These are phyloP conservation scores for Uria aalge DNA, from an alignment of 2,113 vertebrate genomes.

Conservation along the genomic window DNA sequence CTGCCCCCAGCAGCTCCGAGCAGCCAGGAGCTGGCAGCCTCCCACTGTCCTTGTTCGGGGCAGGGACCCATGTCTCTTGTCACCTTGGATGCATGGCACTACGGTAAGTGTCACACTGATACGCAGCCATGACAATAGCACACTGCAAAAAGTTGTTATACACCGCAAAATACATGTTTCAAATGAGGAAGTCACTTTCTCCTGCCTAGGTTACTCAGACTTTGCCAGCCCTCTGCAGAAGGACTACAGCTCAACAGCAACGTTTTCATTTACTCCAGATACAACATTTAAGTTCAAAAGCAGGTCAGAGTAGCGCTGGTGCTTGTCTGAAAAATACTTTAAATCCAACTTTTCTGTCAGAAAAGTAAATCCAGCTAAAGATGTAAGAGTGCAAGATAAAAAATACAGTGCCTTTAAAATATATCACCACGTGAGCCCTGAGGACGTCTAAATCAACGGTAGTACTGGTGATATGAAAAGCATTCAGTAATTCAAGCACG, in stretches of 20 bases:
- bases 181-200: not conserved
- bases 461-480: not conserved
- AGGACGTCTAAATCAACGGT: not conserved
- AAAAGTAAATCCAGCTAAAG: slow-evolving; percentile 17
- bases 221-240: not conserved
- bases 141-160: not conserved
- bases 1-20: not conserved
- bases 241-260: not conserved
- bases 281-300: not conserved
- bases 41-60: not conserved
- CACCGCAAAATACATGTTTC: not conserved
- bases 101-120: not conserved
- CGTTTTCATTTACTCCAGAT: not conserved
- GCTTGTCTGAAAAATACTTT: not conserved
- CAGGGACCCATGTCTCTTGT: not conserved
- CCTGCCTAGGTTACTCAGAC: not conserved
- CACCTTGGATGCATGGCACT: rapidly evolving
- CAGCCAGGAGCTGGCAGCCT: not conserved
- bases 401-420: not conserved
- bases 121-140: rapidly evolving
- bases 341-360: not conserved
- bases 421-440: not conserved
- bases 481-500: slow-evolving; percentile 31
- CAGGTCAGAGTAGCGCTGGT: not conserved
- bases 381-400: not conserved